Evolutionary conservation across 2,113 vertebrate genomes (phyloP), one percentile per base, ranked within the genome.

Genomic region (Climacteris rufus): DNA sequence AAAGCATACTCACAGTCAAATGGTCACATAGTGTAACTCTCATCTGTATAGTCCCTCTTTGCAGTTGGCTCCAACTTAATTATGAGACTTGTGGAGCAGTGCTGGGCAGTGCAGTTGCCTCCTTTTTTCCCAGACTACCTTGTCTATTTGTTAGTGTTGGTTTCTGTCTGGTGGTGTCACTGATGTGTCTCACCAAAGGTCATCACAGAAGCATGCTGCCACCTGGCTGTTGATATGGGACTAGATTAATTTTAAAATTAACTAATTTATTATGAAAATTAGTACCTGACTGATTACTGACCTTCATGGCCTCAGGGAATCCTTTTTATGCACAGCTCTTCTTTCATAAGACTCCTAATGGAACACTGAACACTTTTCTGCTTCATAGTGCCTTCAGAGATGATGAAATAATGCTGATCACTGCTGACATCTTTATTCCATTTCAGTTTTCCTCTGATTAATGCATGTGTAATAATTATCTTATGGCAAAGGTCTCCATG

Each of bases 351-450:
- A 4, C 45, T 96, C 30, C 15, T 79, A 42, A 82, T 56, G 57
- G 70, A 83, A 40, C 44, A 44, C 10, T 59, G 40, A 85, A 76
- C 61, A n/a, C 25, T 78, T 49, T 56, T 52, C 59, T 44, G 59
- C 35, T 75, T 78, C 77, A 57, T 66, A 72, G 30, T 87, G n/a
- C 53, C 87, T 93, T 93, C 91, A 89, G 82, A 95, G 60, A 68
- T 84, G 40, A 45, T 86, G 85, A 93, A 96, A 95, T 90, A 60
- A 72, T 80, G 87, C 74, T 0, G 0, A 61, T 89, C 93, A 75
- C 35, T 61, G 47, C 71, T 92, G 93, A 95, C 33, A 84, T 94
- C 64, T 96, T 93, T 87, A 94, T 96, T 97, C 69, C 50, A 77
- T 89, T 94, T 94, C 65, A 40, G 6, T 82, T 92, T 92, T 91